Base-by-base conservation (phyloP, 2,888 invertebrate genomes). In the Alsophila aescularia region DNA sequence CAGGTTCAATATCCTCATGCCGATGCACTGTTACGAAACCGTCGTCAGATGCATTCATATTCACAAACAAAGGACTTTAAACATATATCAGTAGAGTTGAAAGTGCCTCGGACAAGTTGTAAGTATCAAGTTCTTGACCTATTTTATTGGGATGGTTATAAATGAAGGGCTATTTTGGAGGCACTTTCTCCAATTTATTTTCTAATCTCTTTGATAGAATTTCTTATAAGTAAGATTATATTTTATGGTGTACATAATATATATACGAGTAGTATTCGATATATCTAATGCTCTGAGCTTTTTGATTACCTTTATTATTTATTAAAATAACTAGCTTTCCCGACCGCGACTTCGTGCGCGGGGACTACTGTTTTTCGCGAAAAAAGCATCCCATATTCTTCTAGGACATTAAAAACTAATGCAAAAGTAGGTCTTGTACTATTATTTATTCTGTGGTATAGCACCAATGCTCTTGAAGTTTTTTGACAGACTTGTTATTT, bases 1-100 rank as follows among this genome's bases (percentile, higher is more conserved):
- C 80, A 81, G 84, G 81, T 77, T 67, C 75, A 60, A 62, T 75
- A 71, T 83, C 81, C 58, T 72, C 83, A 63, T 87, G 86, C 78
- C 79, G 77, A 64, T 87, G 87, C 72, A 72, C 72, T 54, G 63
- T 86, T 61, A 69, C 71, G 64, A 78, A 78, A 52, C 80, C 81
- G 47, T 70, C 77, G 15, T 58, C 62, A 59, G 75, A 79, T 70
- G 67, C 69, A 41, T 76, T 75, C 57, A 69, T 64, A 60, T 75
- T 75, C 71, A 70, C 64, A 37, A 70, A 70, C 65, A 60, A 63
- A 66, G 75, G 71, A 73, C 67, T 52, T 58, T 72, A 75, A 51
- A 0, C 0, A 31, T 5, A 9, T 43, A 43, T 4, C 5, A 31
- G 57, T 62, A 67, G 57, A 56, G 63, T 72, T 67, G 58, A 65